Conservation (phyloP, 2,888 invertebrate genomes). For the Diaperis boleti region DNA sequence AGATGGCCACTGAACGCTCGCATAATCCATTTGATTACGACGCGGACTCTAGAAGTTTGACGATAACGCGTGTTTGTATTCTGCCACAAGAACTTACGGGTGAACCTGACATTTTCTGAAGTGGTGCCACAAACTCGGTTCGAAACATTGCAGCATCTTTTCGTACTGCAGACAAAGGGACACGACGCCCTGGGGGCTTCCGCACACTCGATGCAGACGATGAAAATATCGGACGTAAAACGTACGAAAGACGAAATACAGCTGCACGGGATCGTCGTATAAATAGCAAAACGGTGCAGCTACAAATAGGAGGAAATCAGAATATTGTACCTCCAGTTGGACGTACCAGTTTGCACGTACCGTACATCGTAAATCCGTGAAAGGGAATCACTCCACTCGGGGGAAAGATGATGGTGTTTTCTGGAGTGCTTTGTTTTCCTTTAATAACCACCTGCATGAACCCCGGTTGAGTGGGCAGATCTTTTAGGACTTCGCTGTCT, state of each 20-base stretch:
- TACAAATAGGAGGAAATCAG: conserved; percentile 60
- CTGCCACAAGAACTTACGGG: conserved; percentile 79
- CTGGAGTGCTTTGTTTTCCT: conserved; percentile 76
- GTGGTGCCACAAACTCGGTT: conserved; percentile 92
- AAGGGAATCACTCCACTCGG: conserved; percentile 96
- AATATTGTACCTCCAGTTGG: background rate
- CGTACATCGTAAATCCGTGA: conserved; percentile 98
- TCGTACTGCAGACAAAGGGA: conserved; percentile 91
- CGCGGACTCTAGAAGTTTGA: conserved; percentile 74
- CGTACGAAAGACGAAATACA: conserved; percentile 92
- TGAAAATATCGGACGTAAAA: conserved; percentile 94
- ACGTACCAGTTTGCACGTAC: conserved; percentile 71
- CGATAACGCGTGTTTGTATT: background rate
- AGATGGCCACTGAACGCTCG: conserved; percentile 95
- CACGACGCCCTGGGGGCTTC: conserved; percentile 93
- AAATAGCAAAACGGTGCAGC: conserved; percentile 96
- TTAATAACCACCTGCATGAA: conserved; percentile 82
- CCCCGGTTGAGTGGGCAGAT: conserved; percentile 73
- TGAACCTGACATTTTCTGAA: conserved; percentile 89
- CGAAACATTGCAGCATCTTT: conserved; percentile 88
- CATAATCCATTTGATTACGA: conserved; percentile 97
- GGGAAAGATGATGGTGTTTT: conserved; percentile 84
- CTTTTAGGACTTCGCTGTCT: conserved; percentile 83
- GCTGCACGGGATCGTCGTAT: conserved; percentile 86
- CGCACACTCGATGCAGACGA: conserved; percentile 90